phyloP scores from a whole-genome alignment of 1,140 invertebrate genomes.

The Drosophila funebris region DNA sequence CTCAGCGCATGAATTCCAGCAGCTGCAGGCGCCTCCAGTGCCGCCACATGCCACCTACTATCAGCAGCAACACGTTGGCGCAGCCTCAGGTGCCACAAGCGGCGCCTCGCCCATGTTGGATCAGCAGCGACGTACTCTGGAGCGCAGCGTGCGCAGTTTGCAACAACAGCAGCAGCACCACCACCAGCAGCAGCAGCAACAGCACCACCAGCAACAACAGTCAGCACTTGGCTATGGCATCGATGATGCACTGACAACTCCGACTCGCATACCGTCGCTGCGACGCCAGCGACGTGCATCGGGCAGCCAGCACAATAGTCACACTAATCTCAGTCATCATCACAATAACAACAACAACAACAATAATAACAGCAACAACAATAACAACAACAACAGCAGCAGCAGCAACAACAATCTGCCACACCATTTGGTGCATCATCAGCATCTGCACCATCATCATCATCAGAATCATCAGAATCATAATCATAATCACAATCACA shows the following conservation, averaged over 20 bases:
- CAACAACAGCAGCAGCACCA: slow-evolving; percentile 64
- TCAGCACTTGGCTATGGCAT: slow-evolving; percentile 33
- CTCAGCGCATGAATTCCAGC: slow-evolving; percentile 52
- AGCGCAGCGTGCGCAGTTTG: slow-evolving; percentile 66
- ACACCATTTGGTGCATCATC: slow-evolving; percentile 45
- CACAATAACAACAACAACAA: slow-evolving; percentile 48
- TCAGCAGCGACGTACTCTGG: slow-evolving; percentile 64
- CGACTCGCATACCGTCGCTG: slow-evolving; percentile 74
- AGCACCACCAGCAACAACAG: slow-evolving; percentile 58
- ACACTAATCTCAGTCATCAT: slow-evolving; percentile 59
- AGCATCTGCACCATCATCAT: slow-evolving; percentile 10
- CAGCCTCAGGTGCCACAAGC: slow-evolving; percentile 9
- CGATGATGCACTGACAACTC: slow-evolving; percentile 58
- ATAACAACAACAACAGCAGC: slow-evolving; percentile 33
- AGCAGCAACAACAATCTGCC: slow-evolving; percentile 63
- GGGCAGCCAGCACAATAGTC: slow-evolving; percentile 66
- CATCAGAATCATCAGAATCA: slow-evolving; percentile 1
- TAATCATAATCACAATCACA: slow-evolving; percentile 38
- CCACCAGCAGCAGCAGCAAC: slow-evolving; percentile 25
- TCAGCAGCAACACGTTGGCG: slow-evolving; percentile 49
- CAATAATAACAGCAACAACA: slow-evolving; percentile 55
- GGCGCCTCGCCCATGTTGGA: slow-evolving; percentile 61
- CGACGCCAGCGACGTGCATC: slow-evolving; percentile 70
- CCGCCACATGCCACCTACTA: slow-evolving; percentile 73
- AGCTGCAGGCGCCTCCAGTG: slow-evolving; percentile 67